A percentile compares a stretch with the other conserved stretches of the same genome.
phyloP scores from a whole-genome alignment of 2,113 vertebrate species.

The Odobenus rosmarus region DNA sequence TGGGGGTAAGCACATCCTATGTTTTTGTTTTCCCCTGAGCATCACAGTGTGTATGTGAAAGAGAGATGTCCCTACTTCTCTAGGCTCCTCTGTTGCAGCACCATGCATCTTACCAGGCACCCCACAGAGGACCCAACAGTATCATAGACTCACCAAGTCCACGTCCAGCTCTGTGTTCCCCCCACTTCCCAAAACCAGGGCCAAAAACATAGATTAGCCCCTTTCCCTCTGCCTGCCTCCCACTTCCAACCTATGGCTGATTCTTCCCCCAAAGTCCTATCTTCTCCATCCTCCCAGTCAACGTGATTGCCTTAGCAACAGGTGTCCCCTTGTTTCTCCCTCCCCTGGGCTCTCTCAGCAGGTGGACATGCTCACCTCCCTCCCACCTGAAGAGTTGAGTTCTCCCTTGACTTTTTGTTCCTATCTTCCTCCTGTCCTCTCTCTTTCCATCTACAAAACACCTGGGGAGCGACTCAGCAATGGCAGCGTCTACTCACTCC shows the following conservation, averaged over 20 bases:
- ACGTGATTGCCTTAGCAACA: slow-evolving; percentile 2
- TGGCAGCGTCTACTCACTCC: too few species aligned
- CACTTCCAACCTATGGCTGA: not conserved
- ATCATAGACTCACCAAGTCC: not conserved
- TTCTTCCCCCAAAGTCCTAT: not conserved
- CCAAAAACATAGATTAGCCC: not conserved
- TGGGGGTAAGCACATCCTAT: not conserved
- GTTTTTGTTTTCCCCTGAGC: not conserved
- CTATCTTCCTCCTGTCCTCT: not conserved
- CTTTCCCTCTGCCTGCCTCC: not conserved
- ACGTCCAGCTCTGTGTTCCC: not conserved
- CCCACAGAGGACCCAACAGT: not conserved
- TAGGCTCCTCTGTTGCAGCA: not conserved
- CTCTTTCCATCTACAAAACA: not conserved
- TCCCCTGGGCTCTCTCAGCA: not conserved
- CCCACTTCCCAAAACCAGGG: not conserved
- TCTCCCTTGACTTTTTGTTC: not conserved
- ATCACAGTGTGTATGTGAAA: not conserved
- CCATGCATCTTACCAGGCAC: not conserved
- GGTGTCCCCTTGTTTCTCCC: not conserved
- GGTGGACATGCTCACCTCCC: not conserved
- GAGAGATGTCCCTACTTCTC: not conserved
- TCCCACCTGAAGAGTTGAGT: not conserved
- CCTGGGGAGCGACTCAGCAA: not conserved
- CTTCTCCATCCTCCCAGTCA: not conserved